phyloP scores from a whole-genome alignment of 2,888 invertebrate species.

The Papilio demoleus region DNA sequence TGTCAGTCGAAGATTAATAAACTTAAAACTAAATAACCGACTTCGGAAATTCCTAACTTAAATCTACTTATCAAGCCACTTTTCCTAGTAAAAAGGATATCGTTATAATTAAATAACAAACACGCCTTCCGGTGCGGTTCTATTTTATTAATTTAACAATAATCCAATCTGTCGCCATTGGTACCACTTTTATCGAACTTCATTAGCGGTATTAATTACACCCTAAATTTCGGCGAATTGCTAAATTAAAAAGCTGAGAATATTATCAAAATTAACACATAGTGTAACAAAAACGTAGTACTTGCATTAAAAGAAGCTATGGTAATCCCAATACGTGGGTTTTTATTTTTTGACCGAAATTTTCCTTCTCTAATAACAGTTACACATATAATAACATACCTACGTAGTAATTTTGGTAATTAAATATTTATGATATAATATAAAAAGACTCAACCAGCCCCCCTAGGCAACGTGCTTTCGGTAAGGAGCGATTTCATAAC shows the following conservation, averaged over 20 bases:
- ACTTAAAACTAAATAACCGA: slow-evolving; percentile 41
- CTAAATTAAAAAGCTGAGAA: neutral
- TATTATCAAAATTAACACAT: neutral
- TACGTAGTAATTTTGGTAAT: neutral
- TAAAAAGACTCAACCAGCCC: no score
- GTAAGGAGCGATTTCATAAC: no score
- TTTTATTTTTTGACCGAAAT: neutral
- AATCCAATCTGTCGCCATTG: neutral
- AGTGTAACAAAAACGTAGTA: neutral
- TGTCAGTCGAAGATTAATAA: no score
- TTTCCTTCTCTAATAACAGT: neutral
- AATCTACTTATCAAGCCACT: slow-evolving; percentile 56
- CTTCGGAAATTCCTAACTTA: slow-evolving; percentile 48
- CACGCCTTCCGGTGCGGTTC: slow-evolving; percentile 56
- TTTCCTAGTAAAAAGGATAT: slow-evolving; percentile 43
- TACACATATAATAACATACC: neutral
- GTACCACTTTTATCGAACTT: slow-evolving; percentile 18
- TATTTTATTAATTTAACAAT: slow-evolving; percentile 48
- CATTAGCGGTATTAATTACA: slow-evolving; percentile 26
- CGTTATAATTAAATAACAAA: slow-evolving; percentile 32
- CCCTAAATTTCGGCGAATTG: slow-evolving; percentile 25
- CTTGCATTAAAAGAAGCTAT: neutral
- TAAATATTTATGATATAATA: no score
- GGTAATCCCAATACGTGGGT: neutral
- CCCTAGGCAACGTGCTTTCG: no score